phyloP scores from a whole-genome alignment of 2,113 vertebrate species.

The Forbesichthys papilliferus region DNA sequence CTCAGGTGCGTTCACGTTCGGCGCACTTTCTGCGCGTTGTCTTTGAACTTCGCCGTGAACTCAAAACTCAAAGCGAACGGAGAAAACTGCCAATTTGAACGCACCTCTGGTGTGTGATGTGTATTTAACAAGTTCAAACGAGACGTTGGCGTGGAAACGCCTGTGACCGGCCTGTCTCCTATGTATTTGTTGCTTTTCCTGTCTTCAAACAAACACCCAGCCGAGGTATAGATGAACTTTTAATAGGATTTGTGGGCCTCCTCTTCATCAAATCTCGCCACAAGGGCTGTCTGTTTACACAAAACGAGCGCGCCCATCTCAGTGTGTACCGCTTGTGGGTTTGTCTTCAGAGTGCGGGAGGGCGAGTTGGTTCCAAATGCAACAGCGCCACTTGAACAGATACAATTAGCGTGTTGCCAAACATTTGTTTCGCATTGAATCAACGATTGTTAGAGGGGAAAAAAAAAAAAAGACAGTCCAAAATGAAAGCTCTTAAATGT shows the following conservation, averaged over 20 bases:
- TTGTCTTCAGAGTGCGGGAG: constrained; percentile 42
- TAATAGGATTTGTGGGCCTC: constrained; percentile 78
- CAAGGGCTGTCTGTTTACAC: constrained; percentile 72
- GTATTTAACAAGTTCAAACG: neutral
- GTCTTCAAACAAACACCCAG: constrained; percentile 75
- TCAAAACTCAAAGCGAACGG: neutral
- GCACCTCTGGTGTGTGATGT: too few species aligned
- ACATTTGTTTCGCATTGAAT: constrained; percentile 74
- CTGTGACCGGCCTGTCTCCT: constrained; percentile 36
- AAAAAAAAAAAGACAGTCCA: constrained; percentile 36
- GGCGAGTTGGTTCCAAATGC: constrained; percentile 48
- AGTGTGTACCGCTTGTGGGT: constrained; percentile 72
- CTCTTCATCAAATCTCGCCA: constrained; percentile 78
- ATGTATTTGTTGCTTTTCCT: constrained; percentile 43
- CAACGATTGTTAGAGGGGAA: constrained; percentile 37
- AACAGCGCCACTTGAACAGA: constrained; percentile 37
- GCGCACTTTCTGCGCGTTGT: too few species aligned
- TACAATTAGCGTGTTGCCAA: constrained; percentile 64
- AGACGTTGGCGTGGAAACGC: constrained; percentile 54
- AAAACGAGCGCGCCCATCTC: constrained; percentile 70
- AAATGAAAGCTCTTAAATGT: constrained; percentile 40
- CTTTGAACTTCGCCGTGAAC: too few species aligned
- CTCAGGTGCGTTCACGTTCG: too few species aligned
- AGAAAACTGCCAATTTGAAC: too few species aligned
- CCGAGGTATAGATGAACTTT: constrained; percentile 71